Evolutionary conservation across 1,140 invertebrate species (phyloP), one percentile per base, ranked within the genome.

Genomic region (Trachymyrmex septentrionalis): DNA sequence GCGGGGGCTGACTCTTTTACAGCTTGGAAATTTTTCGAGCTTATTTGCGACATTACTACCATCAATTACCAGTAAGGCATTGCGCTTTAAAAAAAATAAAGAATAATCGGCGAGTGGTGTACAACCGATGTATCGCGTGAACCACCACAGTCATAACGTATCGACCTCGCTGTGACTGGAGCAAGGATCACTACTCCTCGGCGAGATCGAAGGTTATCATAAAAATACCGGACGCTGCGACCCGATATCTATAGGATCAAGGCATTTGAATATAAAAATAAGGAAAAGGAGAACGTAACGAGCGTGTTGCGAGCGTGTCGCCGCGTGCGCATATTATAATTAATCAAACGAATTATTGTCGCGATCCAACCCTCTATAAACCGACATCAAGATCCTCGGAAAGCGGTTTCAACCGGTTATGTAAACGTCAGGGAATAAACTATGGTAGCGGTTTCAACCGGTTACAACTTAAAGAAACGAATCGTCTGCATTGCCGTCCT

Each of bases 371-470:
- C 75, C 75, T 66, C 19, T n/a, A 12, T 34, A 64, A 27, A 63
- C 24, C 21, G 57, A 85, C 71, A 59, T 85, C 72, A 64, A 82
- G 69, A 91, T 63, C 53, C 88, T 88, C 84, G 71, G 38, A 90
- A 67, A 88, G 91, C 87, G 72, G 91, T 88, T 92, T 71, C 16
- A 93, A 93, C 91, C 82, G 88, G 92, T 90, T 93, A 76, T 57
- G 64, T 87, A 86, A 57, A 76, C 34, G 38, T 30, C 48, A 34
- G 59, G 53, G 48, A 73, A 30, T 61, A 61, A 73, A 71, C 27
- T 55, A 16, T 19, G 21, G 16, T 27, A 24, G 80, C 69, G 69
- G 69, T 84, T 84, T 84, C 55, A 84, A 84, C 80, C 67, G 69
- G 69, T 84, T 75, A 84, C 5, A 55, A 80, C 21, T 24, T 76